A percentile compares a stretch with the other conserved stretches of the same genome.
Evolutionary conservation across 2,888 invertebrate genomes (phyloP).

Genomic region (Leptinotarsa tumamoca): DNA sequence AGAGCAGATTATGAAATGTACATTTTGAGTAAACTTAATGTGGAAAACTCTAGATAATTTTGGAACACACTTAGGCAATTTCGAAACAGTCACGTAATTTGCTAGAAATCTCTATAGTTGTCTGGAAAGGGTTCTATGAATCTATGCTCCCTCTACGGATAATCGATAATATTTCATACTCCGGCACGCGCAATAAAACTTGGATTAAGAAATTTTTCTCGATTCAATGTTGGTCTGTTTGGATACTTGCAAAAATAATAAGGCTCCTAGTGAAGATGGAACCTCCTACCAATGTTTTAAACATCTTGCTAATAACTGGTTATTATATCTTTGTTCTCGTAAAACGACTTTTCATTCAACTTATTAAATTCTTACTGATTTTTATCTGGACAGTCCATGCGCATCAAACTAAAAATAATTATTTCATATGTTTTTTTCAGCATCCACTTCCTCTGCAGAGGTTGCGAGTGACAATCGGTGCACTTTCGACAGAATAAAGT

Average conservation of each 20-base stretch:
- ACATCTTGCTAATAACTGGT: too few species aligned
- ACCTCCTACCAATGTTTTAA: not conserved
- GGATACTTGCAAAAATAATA: slow-evolving; percentile 9
- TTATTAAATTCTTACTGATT: too few species aligned
- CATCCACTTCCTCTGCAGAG: too few species aligned
- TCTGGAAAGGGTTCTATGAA: slow-evolving; percentile 6
- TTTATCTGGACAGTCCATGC: too few species aligned
- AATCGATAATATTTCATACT: not conserved
- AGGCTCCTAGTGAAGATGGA: slow-evolving; percentile 3
- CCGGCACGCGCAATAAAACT: not conserved
- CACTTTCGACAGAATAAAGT: too few species aligned
- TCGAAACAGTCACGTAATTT: not conserved
- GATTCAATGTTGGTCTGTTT: not conserved
- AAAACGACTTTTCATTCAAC: too few species aligned
- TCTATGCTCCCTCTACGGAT: not conserved
- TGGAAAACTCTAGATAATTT: not conserved
- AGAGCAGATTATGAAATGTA: not conserved
- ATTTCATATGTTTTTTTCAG: too few species aligned
- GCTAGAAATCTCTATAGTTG: not conserved
- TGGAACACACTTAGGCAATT: not conserved
- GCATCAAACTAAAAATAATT: too few species aligned
- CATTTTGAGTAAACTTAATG: not conserved
- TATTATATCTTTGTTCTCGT: not conserved
- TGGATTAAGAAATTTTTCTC: not conserved
- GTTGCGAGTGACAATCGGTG: too few species aligned